Evolutionary conservation across 2,888 invertebrate species (phyloP).

Genomic region (Entomobrya multifasciata): DNA sequence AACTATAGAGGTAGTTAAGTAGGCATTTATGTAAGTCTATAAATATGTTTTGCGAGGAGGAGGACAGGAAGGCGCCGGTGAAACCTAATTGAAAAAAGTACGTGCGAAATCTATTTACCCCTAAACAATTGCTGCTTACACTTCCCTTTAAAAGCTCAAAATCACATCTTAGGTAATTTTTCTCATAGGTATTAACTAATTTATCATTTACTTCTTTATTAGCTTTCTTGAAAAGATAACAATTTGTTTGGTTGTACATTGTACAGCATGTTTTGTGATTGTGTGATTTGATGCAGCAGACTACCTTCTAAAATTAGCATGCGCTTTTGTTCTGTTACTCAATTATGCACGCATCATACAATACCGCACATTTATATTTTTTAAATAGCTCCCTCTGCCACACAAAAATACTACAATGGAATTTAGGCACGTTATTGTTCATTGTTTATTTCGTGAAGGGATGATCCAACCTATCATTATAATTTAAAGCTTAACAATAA

Average conservation of each 20-base stretch:
- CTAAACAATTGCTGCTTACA: too few relatives aligned
- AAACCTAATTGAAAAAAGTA: neutral
- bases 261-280: neutral
- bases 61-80: neutral
- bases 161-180: neutral
- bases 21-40: neutral
- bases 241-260: neutral
- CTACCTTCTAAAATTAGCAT: neutral
- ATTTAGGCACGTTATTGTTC: conserved; percentile 16
- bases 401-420: neutral
- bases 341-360: conserved; percentile 9
- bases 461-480: neutral
- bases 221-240: neutral
- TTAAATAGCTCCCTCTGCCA: neutral
- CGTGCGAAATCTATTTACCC: too few relatives aligned
- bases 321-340: conserved; percentile 18
- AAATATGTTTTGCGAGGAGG: neutral
- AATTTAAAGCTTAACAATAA: too few relatives aligned
- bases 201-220: too few relatives aligned
- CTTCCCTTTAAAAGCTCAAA: neutral
- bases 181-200: too few relatives aligned
- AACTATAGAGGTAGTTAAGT: too few relatives aligned
- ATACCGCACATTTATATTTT: conserved; percentile 17
- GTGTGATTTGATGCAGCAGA: neutral
- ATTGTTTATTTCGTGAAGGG: neutral